Conservation (phyloP, 2,113 vertebrate genomes). For the Phaethon lepturus region DNA sequence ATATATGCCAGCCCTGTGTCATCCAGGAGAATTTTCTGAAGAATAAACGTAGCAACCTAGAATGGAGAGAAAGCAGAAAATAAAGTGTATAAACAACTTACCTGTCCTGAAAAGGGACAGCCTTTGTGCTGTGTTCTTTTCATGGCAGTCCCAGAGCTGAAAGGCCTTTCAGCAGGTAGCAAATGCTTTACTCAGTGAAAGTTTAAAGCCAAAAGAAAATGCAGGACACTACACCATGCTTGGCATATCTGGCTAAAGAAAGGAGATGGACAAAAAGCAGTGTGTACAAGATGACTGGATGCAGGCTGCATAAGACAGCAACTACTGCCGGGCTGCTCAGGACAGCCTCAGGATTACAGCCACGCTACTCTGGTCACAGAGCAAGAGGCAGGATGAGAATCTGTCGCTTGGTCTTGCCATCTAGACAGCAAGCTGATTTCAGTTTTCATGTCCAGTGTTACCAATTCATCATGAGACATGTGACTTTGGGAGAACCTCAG, state of each 20-base stretch:
- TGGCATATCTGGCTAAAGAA: background rate
- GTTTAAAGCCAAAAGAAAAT: constrained; percentile 4
- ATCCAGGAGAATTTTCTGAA: constrained; percentile 97
- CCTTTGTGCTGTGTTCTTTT: background rate
- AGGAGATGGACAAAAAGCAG: background rate
- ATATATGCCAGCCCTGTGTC: constrained; percentile 98
- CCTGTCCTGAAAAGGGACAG: background rate
- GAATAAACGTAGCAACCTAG: constrained; percentile 97
- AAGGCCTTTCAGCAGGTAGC: background rate
- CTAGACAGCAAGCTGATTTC: background rate
- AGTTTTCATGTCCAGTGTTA: background rate
- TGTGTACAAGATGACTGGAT: background rate
- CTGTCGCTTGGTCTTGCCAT: background rate
- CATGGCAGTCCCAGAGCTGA: background rate
- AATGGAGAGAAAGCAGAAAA: constrained; percentile 11
- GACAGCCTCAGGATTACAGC: background rate
- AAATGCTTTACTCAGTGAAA: background rate
- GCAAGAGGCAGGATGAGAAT: background rate
- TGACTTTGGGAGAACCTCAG: background rate
- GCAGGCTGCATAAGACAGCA: background rate
- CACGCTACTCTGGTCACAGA: background rate
- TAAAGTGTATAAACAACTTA: background rate
- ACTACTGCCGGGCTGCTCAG: background rate
- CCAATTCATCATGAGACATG: background rate
- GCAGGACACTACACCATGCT: background rate